Percentiles rank a stretch among this genome's conserved stretches.
These are phyloP conservation scores for Brachyptera putata DNA, from an alignment of 2,888 invertebrate genomes.

Conservation along the genomic window DNA sequence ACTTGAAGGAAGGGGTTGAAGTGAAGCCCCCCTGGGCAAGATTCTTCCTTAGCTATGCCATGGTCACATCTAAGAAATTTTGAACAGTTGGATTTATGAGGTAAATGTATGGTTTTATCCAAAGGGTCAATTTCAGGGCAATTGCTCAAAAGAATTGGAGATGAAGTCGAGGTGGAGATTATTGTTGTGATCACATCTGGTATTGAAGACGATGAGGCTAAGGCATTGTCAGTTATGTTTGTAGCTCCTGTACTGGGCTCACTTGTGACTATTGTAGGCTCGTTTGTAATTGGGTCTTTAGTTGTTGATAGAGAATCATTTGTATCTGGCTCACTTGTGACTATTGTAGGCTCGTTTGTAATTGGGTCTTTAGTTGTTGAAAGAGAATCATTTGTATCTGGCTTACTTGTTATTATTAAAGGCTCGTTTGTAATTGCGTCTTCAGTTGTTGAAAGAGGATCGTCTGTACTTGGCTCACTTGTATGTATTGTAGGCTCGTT, in stretches of 20 bases:
- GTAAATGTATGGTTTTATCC: neutral
- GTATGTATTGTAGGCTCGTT: neutral
- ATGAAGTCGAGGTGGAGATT: too few relatives aligned
- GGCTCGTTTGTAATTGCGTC: neutral
- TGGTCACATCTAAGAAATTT: neutral
- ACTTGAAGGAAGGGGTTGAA: neutral
- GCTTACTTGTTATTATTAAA: too few relatives aligned
- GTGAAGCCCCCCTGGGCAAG: neutral
- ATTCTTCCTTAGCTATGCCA: neutral
- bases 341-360: neutral
- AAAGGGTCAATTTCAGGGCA: neutral
- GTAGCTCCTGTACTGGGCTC: neutral
- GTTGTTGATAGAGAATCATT: neutral
- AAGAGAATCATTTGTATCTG: too few relatives aligned
- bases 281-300: neutral
- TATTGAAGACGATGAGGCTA: neutral
- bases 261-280: neutral
- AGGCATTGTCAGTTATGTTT: neutral
- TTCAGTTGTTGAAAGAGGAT: neutral
- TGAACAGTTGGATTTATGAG: neutral
- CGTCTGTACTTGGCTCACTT: neutral
- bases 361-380: neutral
- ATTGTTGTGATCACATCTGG: neutral
- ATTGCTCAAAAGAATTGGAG: too few relatives aligned
- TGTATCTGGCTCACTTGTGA: neutral